A percentile compares a stretch with the other conserved stretches of the same genome.
phyloP scores from a whole-genome alignment of 2,113 vertebrate genomes.

The Rhagologus leucostigma region DNA sequence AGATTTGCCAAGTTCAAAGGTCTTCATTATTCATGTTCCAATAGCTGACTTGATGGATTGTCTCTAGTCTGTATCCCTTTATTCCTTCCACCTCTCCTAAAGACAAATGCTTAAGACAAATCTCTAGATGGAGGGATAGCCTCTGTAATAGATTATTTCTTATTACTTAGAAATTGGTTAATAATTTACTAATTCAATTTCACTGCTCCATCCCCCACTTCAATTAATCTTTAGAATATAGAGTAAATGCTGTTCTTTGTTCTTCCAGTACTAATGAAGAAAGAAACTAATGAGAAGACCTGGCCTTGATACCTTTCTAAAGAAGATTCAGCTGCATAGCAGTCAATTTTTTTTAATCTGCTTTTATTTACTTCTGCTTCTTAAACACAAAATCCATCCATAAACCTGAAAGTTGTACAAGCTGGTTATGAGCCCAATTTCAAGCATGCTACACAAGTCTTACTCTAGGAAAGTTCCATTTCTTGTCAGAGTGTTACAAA shows the following conservation, averaged over 20 bases:
- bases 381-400: neutral
- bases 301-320: slow-evolving; percentile 24
- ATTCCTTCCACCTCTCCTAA: slow-evolving; percentile 5
- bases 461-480: neutral
- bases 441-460: neutral
- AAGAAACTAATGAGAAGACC: slow-evolving; percentile 24
- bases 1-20: slow-evolving; percentile 45
- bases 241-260: slow-evolving; percentile 54
- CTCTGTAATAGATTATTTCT: slow-evolving; percentile 54
- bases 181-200: slow-evolving; percentile 65
- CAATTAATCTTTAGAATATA: slow-evolving; percentile 50
- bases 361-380: slow-evolving; percentile 26
- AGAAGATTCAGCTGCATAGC: neutral
- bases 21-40: slow-evolving; percentile 39
- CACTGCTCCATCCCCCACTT: slow-evolving; percentile 9
- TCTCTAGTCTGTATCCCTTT: neutral
- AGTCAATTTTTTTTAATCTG: neutral
- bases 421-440: neutral
- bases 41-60: slow-evolving; percentile 34
- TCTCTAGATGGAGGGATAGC: slow-evolving; percentile 1
- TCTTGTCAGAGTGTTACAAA: neutral
- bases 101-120: slow-evolving; percentile 50
- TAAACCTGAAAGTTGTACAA: neutral
- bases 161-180: slow-evolving; percentile 62
- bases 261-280: slow-evolving; percentile 40